phyloP scores from a whole-genome alignment of 2,888 invertebrate genomes.

The Oxystoma pomonae region DNA sequence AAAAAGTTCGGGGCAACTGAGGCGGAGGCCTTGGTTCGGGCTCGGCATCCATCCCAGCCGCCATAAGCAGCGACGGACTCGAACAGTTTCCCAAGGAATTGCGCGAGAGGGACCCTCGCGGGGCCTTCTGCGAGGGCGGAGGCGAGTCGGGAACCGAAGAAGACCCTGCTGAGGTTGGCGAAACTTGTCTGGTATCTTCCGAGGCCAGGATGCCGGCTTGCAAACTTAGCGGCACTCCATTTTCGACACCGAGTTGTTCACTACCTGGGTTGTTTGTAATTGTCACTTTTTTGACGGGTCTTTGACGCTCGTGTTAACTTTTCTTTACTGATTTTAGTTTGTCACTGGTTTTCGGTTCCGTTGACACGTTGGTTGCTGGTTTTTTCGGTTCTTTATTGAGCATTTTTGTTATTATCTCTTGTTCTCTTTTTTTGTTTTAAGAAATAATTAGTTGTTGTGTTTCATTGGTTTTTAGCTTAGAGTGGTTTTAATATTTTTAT shows the following conservation, averaged over 20 bases:
- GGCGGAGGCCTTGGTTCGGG: slow-evolving; percentile 42
- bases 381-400: no score
- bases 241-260: not conserved
- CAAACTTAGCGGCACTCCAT: not conserved
- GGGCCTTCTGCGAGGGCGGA: slow-evolving; percentile 27
- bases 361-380: no score
- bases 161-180: slow-evolving; percentile 25
- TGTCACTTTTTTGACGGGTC: not conserved
- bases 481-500: no score
- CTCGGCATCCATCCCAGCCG: slow-evolving; percentile 46
- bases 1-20: slow-evolving; percentile 46
- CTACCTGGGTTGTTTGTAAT: not conserved
- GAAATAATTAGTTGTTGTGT: no score
- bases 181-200: slow-evolving; percentile 27
- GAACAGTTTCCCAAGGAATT: slow-evolving; percentile 49
- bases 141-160: slow-evolving; percentile 38
- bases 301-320: no score
- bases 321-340: no score
- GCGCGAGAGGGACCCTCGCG: slow-evolving; percentile 42
- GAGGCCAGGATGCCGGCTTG: slow-evolving; percentile 39
- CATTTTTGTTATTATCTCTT: no score
- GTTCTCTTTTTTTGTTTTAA: no score
- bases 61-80: slow-evolving; percentile 56
- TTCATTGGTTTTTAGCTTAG: no score
- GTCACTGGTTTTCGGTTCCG: not conserved